Evolutionary conservation across 2,113 vertebrate genomes (phyloP), one percentile per base, ranked within the genome.

Genomic region (Lamprotornis superbus): DNA sequence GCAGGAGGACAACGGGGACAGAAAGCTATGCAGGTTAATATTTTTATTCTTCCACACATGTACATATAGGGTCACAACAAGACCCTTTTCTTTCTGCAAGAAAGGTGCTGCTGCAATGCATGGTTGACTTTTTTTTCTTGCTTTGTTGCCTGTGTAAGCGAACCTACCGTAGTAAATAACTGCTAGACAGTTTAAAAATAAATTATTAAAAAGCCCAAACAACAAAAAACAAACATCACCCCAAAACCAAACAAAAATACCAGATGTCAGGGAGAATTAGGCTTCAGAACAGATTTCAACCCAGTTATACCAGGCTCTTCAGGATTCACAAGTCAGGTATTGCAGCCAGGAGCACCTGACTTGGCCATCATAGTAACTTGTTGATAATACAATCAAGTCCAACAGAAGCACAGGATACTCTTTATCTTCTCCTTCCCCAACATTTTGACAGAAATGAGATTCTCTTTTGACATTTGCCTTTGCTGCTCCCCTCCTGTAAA

Each of bases 231-330:
- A 39, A 44, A 21, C 7, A 40, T 4, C 7, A 59, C 9, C 10
- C 21, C 30, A 19, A 82, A 64, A 42, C 4, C 15, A 76, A 63
- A 67, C 7, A 44, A 75, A 87, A 55, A 0, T 13, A 4, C 9
- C 16, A 47, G 37, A 14, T 30, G 13, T n/a, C 23, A 20, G 15
- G 28, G 21, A 56, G 33, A 93, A 73, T 39, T 42, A 21, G 37
- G n/a, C 27, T 64, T 71, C 39, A 83, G 39, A 82, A 31, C 8
- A 5, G 3, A 53, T 73, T 87, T 65, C 76, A 88, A 27, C 12
- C 19, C 0, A 0, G 2, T 11, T 33, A 42, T 10, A 52, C 11
- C 18, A 25, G 10, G 52, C 9, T 75, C 40, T 81, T 59, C 6
- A 8, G 55, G 20, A 83, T 44, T 56, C 71, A 27, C n/a, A n/a